Evolutionary conservation across 2,888 invertebrate species (phyloP).

Genomic region (Ichneumon xanthorius): DNA sequence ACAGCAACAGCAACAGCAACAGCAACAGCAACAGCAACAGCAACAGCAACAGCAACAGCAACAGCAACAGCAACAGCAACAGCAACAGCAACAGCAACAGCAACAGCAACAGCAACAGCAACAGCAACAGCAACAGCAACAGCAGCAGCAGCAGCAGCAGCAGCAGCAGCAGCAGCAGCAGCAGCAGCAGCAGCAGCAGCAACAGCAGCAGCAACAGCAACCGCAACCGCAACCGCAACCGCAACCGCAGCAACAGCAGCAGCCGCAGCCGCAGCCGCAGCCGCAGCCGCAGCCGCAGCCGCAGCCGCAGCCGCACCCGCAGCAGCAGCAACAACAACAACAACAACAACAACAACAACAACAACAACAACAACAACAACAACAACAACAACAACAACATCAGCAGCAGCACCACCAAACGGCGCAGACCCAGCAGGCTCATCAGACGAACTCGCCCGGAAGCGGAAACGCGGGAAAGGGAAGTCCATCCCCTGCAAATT

Average conservation of each 20-base stretch:
- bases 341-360: no score
- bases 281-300: conserved; percentile 73
- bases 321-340: no score
- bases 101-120: conserved; percentile 75
- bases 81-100: conserved; percentile 71
- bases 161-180: conserved; percentile 75
- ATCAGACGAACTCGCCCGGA: conserved; percentile 81
- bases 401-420: conserved; percentile 78
- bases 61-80: conserved; percentile 76
- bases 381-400: conserved; percentile 71
- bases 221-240: conserved; percentile 75
- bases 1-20: no score
- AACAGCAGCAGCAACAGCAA: conserved; percentile 74
- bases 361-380: conserved; percentile 76
- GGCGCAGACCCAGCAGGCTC: conserved; percentile 78
- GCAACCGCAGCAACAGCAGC: conserved; percentile 72
- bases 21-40: no score
- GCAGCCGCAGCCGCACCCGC: conserved; percentile 73
- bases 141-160: conserved; percentile 73
- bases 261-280: conserved; percentile 75
- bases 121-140: conserved; percentile 78
- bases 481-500: conserved; percentile 80
- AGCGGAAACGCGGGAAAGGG: conserved; percentile 80
- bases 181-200: conserved; percentile 72
- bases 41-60: conserved; percentile 74